Evolutionary conservation across 2,113 vertebrate genomes (phyloP), one percentile per base, ranked within the genome.

Genomic region (Chaetorhynchus papuensis): DNA sequence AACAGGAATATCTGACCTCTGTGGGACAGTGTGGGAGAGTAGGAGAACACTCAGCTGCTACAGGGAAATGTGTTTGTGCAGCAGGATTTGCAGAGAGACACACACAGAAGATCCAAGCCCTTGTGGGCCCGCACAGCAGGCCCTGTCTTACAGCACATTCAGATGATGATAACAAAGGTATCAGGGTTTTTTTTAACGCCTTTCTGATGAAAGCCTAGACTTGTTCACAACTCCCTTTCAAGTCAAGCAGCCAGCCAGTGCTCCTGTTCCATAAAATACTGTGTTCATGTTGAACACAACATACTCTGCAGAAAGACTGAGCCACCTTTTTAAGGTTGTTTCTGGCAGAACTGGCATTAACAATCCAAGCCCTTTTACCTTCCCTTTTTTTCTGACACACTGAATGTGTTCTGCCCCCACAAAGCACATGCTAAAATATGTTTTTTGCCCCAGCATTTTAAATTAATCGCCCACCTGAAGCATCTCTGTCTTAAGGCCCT

Each of bases 101-200:
- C 5, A 2, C 4, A 7, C 44, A 52, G 1, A 23, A 57, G 49
- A 31, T 16, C 1, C 2, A 20, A 17, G 37, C 15, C n/a, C 22
- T 42, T 11, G 15, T 35, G 52, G 19, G 28, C 24, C 10, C 30
- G 0, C 61, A 26, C 15, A 53, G 47, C 27, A 61, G 52, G 16
- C 21, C 45, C 13, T 21, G 31, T 27, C 13, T 6, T 5, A 39
- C 1, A 11, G 41, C 60, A 78, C 35, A 12, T 17, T 44, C 15
- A n/a, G 35, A 35, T n/a, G 27, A 54, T 35, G 16, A 4, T 33
- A 59, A 42, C 50, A 54, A 66, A 71, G 6, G 14, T 10, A 49
- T 21, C 39, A 22, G 18, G 37, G 50, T 20, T 50, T 54, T 20
- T 54, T 87, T 47, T 77, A 33, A 60, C 16, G 56, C 28, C 15